Evolutionary conservation across 2,113 vertebrate species (phyloP).

Genomic region (Ictalurus furcatus): DNA sequence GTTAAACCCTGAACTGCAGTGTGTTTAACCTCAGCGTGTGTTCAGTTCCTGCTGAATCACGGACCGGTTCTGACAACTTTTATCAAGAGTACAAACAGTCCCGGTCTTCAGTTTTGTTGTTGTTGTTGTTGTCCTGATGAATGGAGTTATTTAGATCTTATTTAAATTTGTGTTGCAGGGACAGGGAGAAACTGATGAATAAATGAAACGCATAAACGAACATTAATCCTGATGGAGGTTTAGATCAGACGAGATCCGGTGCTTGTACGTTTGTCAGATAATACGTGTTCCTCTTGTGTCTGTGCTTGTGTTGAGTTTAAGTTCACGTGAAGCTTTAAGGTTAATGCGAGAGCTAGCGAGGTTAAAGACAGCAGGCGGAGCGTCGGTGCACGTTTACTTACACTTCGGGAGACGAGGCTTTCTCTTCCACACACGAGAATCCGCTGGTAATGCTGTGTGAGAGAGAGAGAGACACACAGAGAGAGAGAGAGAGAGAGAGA

Average conservation of each 20-base stretch:
- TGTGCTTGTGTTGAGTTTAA: not conserved
- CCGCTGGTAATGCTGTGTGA: constrained; percentile 65
- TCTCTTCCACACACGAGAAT: constrained; percentile 73
- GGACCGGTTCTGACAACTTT: not conserved
- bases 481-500: constrained; percentile 41
- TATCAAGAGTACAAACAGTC: not conserved
- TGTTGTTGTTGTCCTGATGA: not conserved
- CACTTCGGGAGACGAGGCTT: constrained; percentile 79
- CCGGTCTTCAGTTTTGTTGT: not conserved
- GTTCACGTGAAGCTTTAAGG: not conserved
- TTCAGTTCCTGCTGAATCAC: not conserved
- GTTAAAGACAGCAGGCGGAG: not conserved
- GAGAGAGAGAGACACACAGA: constrained; percentile 39
- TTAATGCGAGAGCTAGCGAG: not conserved
- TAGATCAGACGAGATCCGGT: not conserved
- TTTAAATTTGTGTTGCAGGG: not conserved
- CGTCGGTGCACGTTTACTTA: constrained; percentile 74
- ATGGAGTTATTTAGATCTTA: not conserved
- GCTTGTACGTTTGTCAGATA: not conserved
- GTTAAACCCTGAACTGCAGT: not conserved
- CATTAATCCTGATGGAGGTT: not conserved
- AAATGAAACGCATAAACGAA: not conserved
- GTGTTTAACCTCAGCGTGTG: not conserved
- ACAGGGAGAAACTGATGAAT: not conserved
- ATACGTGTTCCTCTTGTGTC: not conserved